Conservation (phyloP, 2,797 vertebrate genomes). For the Sebastes vulpes region DNA sequence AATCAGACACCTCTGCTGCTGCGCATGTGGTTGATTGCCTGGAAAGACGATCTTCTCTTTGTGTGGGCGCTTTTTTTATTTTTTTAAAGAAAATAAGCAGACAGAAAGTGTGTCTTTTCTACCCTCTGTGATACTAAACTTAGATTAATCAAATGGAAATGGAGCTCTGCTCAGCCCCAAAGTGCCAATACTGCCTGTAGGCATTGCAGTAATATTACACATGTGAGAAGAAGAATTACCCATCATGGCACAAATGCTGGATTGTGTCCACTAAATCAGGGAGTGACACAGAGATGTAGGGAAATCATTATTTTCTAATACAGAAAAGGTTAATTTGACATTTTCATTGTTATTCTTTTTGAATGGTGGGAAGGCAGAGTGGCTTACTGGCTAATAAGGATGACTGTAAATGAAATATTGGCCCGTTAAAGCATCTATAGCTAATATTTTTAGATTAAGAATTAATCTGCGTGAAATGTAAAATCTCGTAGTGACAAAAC, state of each 20-base stretch:
- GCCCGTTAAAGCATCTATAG: not conserved
- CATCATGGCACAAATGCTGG: constrained; percentile 27
- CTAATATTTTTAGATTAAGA: not conserved
- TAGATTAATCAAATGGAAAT: constrained; percentile 61
- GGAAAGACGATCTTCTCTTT: constrained; percentile 46
- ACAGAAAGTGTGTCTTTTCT: constrained; percentile 16
- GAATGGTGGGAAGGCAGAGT: not conserved
- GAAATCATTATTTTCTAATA: constrained; percentile 10
- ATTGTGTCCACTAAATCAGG: constrained; percentile 39
- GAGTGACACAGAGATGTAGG: not conserved
- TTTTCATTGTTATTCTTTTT: constrained; percentile 13
- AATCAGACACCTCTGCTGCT: constrained; percentile 12
- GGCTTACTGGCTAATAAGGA: not conserved
- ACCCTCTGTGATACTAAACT: constrained; percentile 41
- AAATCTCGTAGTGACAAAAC: not conserved
- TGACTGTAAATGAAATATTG: not conserved
- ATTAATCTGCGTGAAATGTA: not conserved
- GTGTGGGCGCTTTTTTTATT: not conserved
- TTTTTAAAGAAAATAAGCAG: constrained; percentile 14
- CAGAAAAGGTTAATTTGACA: constrained; percentile 12
- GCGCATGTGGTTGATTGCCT: constrained; percentile 25
- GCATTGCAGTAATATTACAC: constrained; percentile 28
- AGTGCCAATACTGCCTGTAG: constrained; percentile 37
- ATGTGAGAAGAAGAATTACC: constrained; percentile 52
- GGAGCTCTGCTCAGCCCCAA: constrained; percentile 22